Percentiles rank a stretch among this genome's conserved stretches.
phyloP scores from a whole-genome alignment of 1,140 invertebrate species.

The Scaptomyza hsui region DNA sequence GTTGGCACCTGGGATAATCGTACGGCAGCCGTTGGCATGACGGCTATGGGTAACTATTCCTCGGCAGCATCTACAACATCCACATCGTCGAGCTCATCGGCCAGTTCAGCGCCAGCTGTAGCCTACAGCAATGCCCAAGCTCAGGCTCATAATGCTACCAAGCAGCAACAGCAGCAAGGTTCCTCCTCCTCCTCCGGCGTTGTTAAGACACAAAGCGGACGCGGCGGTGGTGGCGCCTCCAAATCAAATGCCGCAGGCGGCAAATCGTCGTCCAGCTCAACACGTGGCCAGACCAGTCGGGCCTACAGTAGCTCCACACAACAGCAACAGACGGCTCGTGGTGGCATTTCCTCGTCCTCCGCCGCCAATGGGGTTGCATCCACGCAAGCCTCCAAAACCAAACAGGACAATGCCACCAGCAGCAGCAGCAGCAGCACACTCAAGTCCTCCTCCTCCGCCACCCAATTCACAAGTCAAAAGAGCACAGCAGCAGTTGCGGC shows the following conservation, averaged over 20 bases:
- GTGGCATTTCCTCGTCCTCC: conserved; percentile 6
- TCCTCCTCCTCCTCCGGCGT: conserved; percentile 39
- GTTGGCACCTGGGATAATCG: conserved; percentile 83
- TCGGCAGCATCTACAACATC: conserved; percentile 72
- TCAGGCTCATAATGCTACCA: conserved; percentile 84
- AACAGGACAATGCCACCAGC: conserved; percentile 33
- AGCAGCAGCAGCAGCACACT: conserved; percentile 9
- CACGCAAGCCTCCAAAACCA: conserved; percentile 37
- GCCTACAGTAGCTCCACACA: conserved; percentile 43
- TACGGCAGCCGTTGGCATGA: conserved; percentile 52
- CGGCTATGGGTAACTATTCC: conserved; percentile 49
- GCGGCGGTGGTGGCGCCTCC: conserved; percentile 25
- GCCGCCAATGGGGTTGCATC: conserved; percentile 45
- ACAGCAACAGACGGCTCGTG: conserved; percentile 39
- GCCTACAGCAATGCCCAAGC: conserved; percentile 59
- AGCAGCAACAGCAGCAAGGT: conserved; percentile 79
- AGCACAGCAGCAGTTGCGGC: neutral
- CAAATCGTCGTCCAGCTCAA: conserved; percentile 33
- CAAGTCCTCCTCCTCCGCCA: conserved; percentile 25
- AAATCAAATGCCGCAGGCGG: conserved; percentile 60
- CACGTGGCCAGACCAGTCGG: conserved; percentile 47
- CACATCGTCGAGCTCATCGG: conserved; percentile 69
- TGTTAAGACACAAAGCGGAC: conserved; percentile 72
- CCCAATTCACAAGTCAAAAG: conserved; percentile 41
- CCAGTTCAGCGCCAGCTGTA: conserved; percentile 59